Base-by-base conservation (phyloP, 2,113 vertebrate genomes). In the Chrysemys picta region DNA sequence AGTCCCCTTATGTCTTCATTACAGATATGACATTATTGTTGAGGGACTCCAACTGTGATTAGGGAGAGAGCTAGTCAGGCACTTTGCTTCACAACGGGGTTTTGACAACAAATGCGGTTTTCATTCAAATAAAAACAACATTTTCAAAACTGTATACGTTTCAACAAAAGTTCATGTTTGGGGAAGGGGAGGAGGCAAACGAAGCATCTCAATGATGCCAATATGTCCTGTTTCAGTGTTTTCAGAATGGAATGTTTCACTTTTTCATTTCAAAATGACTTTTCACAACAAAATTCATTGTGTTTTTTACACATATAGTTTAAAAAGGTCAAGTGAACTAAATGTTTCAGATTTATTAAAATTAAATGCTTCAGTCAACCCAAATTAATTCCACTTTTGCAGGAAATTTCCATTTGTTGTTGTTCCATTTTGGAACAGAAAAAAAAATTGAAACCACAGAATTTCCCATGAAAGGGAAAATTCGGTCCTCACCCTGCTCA, bases 301-400 rank as follows among this genome's bases (percentile, higher is more conserved):
- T 80, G 12, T 5, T 38, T 88, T 91, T 92, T 93, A 88, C 84
- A 84, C 35, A 82, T 5, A 12, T 82, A 49, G 62, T 53, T 93
- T 96, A 89, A 80, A 93, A 96, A 93, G 80, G 85, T 96, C 83
- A 94, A 27, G 56, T 21, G 62, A 69, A n/a, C 8, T 19, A 19
- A 19, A 69, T 21, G 8, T n/a, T 69, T 69, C 62, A n/a, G 35
- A 69, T 19, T 21, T 31, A 35, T 69, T 17, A n/a, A 69, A n/a
- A 69, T 69, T 10, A 45, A 76, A 22, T 45, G 22, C 25, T 75
- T 75, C 22, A 45, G 38, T 75, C 22, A 42, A 25, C 38, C 11
- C 38, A 42, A 45, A 24, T 22, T 42, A 24, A 76, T 42, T 45
- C n/a, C 21, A 76, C 56, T 19, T 69, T n/a, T 69, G 17, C 31